Base-by-base conservation (phyloP, 2,113 vertebrate species). In the Tachycineta bicolor region DNA sequence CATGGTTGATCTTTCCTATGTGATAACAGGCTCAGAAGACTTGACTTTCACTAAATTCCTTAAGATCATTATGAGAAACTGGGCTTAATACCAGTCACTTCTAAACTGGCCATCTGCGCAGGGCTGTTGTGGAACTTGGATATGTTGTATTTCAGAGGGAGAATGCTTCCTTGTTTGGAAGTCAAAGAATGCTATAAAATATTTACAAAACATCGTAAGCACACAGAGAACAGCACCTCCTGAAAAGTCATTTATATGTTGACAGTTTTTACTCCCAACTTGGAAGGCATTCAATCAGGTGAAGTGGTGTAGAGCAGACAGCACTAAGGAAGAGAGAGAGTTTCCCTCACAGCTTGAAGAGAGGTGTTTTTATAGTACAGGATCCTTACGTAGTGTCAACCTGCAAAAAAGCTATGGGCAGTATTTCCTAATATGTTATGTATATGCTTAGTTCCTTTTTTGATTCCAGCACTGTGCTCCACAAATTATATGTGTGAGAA, bases 101-200 rank as follows among this genome's bases (percentile, higher is more conserved):
- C 88, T 74, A 58, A 92, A 67, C 23, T 70, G 50, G 33, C 79
- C 53, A 50, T 83, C 91, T 90, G 43, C 77, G 33, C 79, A 18
- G 33, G 31, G 71, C 59, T 67, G 4, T 50, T 70, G 31, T n/a
- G 14, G 62, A 76, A 25, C 22, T 93, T 73, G 29, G 4, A 39
- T 90, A 5, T 50, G 4, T 59, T 85, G 33, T 86, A 12, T 67
- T 86, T 90, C 50, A 86, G 55, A 55, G 68, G 25, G 59, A 62
- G 49, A 80, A 7, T 2, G 4, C 31, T 93, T 85, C 62, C 62
- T 96, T 26, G 3, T 90, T 83, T 44, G 39, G 8, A 93, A 75
- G 31, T 71, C 53, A 75, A 64, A 65, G 65, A 75, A 33, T 12
- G 11, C 6, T 74, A 16, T 9, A 12, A 37, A 46, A 39, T 60